phyloP scores from a whole-genome alignment of 2,888 invertebrate species.

The Lasioglossum oenotherae region DNA sequence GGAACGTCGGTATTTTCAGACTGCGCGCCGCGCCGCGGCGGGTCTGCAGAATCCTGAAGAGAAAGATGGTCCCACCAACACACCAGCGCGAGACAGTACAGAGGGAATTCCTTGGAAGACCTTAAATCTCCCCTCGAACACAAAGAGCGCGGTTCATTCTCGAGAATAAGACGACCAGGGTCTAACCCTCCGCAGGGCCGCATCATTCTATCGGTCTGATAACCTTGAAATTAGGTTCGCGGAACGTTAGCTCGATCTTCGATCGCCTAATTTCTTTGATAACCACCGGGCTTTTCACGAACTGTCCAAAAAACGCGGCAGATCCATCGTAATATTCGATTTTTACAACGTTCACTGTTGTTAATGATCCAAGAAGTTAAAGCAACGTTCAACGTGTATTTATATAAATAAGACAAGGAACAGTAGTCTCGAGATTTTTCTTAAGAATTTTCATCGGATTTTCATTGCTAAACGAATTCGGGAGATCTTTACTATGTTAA shows the following conservation, averaged over 20 bases:
- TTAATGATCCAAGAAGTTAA: too few relatives aligned
- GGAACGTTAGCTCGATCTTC: not conserved
- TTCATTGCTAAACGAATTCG: too few relatives aligned
- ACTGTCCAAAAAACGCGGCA: not conserved
- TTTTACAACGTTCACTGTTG: too few relatives aligned
- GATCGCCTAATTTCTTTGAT: not conserved
- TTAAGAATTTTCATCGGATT: too few relatives aligned
- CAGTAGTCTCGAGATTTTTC: too few relatives aligned
- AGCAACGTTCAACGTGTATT: too few relatives aligned
- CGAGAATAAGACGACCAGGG: slow-evolving; percentile 52
- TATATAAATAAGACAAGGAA: too few relatives aligned
- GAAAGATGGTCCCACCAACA: slow-evolving; percentile 41
- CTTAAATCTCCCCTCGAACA: slow-evolving; percentile 65
- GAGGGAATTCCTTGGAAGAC: slow-evolving; percentile 51
- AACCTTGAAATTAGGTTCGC: slow-evolving; percentile 49
- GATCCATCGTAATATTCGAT: not conserved
- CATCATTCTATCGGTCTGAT: slow-evolving; percentile 50
- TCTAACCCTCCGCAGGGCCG: slow-evolving; percentile 22
- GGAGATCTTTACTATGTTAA: too few relatives aligned
- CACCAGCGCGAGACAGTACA: slow-evolving; percentile 10
- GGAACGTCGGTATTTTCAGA: slow-evolving; percentile 40
- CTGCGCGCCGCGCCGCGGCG: not conserved
- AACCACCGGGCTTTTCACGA: not conserved
- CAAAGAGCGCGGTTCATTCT: slow-evolving; percentile 59
- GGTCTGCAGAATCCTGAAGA: slow-evolving; percentile 28